These are phyloP conservation scores for Eilema depressum DNA, from an alignment of 2,888 invertebrate species.

Conservation along the genomic window DNA sequence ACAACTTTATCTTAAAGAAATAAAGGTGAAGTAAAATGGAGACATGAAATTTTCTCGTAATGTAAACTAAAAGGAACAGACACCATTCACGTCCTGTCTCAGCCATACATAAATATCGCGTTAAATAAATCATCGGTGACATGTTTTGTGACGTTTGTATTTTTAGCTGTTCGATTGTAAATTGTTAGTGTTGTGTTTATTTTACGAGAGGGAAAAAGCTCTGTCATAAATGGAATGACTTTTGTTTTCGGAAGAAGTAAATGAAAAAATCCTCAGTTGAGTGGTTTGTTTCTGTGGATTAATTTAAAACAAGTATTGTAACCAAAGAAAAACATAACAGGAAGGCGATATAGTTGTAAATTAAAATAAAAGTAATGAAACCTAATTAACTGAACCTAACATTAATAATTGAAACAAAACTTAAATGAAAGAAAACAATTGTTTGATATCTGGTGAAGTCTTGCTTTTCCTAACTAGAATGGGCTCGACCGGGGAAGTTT, in stretches of 20 bases:
- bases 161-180: slow-evolving; percentile 65
- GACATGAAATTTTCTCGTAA: slow-evolving; percentile 51
- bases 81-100: slow-evolving; percentile 72
- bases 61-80: slow-evolving; percentile 73
- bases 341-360: background rate
- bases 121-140: slow-evolving; percentile 82
- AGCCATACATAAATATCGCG: slow-evolving; percentile 76
- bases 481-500: background rate
- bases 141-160: slow-evolving; percentile 73
- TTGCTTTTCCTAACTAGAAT: background rate
- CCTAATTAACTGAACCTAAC: too few species aligned
- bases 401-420: background rate
- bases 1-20: slow-evolving; percentile 43
- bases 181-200: slow-evolving; percentile 62
- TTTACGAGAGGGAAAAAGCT: slow-evolving; percentile 58
- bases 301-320: background rate
- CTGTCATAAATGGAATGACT: slow-evolving; percentile 39
- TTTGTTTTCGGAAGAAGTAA: background rate
- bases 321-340: background rate
- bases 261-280: background rate
- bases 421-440: background rate
- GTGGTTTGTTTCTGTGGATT: background rate
- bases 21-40: slow-evolving; percentile 34
- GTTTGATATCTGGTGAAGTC: background rate
- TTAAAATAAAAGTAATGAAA: background rate